Evolutionary conservation across 2,797 vertebrate species (phyloP), one percentile per base, ranked within the genome.

Genomic region (Enteromius treurensis): DNA sequence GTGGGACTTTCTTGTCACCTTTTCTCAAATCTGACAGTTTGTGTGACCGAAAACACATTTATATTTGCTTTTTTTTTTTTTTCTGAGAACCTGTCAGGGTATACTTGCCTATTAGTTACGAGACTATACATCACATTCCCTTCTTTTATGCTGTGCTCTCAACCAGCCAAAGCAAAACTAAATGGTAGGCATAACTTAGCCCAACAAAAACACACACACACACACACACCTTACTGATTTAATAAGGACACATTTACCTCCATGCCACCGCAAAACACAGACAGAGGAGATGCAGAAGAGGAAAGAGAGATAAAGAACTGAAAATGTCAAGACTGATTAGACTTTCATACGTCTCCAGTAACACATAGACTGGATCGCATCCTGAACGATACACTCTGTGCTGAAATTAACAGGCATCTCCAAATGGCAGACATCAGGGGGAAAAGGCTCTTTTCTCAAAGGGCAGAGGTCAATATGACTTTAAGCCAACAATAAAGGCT

Each of bases 241-340:
- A 80, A 84, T 69, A 77, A 84, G 82, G 17, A 76, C 47, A 67
- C 53, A 77, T 88, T 70, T 82, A 68, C 71, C 71, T n/a, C 49
- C 21, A 68, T 2, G 15, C 53, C 75, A 47, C 47, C 11, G 23
- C 40, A 26, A 62, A 45, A 71, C 55, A 78, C 78, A 37, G 21
- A 23, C 37, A 79, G 74, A 84, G 74, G 86, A 86, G 80, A 88
- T 87, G 86, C 77, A 89, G 82, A 92, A 88, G 90, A 90, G 88
- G 79, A 89, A 89, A 89, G 51, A 47, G 84, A 83, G 84, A 89
- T 85, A 87, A 86, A 71, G 77, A 84, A 79, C 71, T 69, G 70
- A 80, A 88, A 89, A 87, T 89, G 88, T 86, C 88, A 89, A 77
- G 64, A 80, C 81, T 86, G 86, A 89, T 88, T 89, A 88, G 79